Evolutionary conservation across 2,113 vertebrate genomes (phyloP), one percentile per base, ranked within the genome.

Genomic region (Calyptomena viridis): DNA sequence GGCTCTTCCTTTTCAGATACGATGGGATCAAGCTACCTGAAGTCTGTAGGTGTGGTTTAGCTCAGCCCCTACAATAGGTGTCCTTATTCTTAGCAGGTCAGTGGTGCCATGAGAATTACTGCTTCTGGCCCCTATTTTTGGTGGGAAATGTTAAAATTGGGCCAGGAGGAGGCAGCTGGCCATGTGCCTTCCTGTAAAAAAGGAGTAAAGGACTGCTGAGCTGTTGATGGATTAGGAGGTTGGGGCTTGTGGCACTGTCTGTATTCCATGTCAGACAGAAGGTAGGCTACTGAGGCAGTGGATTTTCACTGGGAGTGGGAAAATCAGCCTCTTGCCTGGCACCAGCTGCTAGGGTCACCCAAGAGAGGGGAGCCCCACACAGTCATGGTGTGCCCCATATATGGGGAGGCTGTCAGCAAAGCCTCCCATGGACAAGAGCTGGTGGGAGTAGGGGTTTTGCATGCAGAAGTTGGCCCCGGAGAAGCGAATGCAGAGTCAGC

Each of bases 341-440:
- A 11, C 33, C 1, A 1, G 21, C 62, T 81, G 49, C 13, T 23
- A 9, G 31, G 35, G 44, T 67, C 47, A 56, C 33, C 40, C 49
- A 40, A 52, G 71, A 50, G 30, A 56, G 50, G 23, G 19, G 24
- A 79, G 37, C 44, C 37, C n/a, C 2, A 0, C 8, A 21, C 18
- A 2, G 7, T 7, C 33, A 2, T 18, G 25, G 18, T 59, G 58
- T 19, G 31, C 13, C 25, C 25, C 4, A 0, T 33, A 39, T 12
- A 25, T 33, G 3, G 13, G 40, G 58, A 39, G 59, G 10, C 49
- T 77, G 17, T 31, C 23, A 59, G 44, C 24, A 30, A 46, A 52
- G 39, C 31, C 40, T 31, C 27, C 18, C 18, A 5, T 4, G 15
- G 59, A 13, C 30, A 35, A 67, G n/a, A 40, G 33, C 24, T 46